These are phyloP conservation scores for Lepus townsendii DNA, from an alignment of 2,797 vertebrate genomes.

Conservation along the genomic window DNA sequence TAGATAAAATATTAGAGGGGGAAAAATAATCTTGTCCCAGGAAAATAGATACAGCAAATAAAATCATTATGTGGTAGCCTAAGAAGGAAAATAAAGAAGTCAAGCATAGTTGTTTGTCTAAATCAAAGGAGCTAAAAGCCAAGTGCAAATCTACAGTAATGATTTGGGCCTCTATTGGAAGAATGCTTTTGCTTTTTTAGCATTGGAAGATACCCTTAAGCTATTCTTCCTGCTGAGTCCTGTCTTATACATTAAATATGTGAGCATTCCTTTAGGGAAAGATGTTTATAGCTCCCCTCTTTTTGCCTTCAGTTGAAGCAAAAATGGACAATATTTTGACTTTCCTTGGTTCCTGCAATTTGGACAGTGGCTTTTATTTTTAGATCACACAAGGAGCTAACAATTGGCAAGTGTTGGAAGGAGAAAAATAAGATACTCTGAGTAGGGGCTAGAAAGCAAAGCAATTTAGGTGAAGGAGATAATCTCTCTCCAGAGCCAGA, in stretches of 20 bases:
- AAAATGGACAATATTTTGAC: not conserved
- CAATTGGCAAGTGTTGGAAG: not conserved
- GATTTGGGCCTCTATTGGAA: not conserved
- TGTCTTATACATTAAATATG: not conserved
- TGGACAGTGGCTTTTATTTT: conserved; percentile 42
- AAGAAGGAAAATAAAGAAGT: conserved; percentile 15
- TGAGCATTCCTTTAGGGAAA: not conserved
- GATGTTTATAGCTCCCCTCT: not conserved
- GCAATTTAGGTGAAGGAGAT: not conserved
- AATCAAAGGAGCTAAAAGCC: not conserved
- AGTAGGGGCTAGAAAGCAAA: conserved; percentile 38
- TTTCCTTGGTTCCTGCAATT: not conserved
- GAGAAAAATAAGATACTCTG: conserved; percentile 31
- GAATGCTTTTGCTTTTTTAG: conserved; percentile 22
- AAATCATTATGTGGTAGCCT: conserved; percentile 20
- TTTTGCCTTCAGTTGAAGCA: conserved; percentile 23
- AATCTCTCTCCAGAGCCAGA: not conserved
- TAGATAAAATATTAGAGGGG: conserved; percentile 20
- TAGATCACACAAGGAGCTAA: not conserved
- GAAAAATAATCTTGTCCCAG: conserved; percentile 38
- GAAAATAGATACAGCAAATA: conserved; percentile 1
- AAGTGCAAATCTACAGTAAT: not conserved
- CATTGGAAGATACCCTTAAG: not conserved
- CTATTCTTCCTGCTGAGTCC: not conserved
- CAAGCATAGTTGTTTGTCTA: not conserved